Percentiles rank a stretch among this genome's conserved stretches.
Conservation (phyloP, 2,888 invertebrate species). For the Celastrina argiolus region DNA sequence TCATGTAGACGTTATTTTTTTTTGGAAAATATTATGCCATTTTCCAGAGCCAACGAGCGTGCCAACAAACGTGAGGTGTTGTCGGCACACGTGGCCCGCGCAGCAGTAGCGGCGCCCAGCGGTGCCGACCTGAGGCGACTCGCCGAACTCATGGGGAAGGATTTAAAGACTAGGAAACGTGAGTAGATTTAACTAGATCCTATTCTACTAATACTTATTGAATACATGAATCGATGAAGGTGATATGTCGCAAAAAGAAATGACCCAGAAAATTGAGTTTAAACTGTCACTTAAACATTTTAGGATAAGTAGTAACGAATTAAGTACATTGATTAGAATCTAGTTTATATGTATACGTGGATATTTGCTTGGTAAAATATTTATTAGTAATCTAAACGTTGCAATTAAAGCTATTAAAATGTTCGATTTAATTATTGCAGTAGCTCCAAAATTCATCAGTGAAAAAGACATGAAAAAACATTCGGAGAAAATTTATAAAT, state of each 20-base stretch:
- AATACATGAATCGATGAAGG: too few species aligned
- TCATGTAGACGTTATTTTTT: too few species aligned
- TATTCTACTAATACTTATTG: too few species aligned
- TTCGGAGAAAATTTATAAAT: conserved; percentile 78
- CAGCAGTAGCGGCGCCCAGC: conserved; percentile 47
- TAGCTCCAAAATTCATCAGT: conserved; percentile 63
- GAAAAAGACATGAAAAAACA: conserved; percentile 70
- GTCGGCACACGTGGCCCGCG: conserved; percentile 61
- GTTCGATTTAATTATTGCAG: conserved; percentile 39
- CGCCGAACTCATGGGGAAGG: conserved; percentile 53
- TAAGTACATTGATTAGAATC: too few species aligned
- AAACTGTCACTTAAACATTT: too few species aligned
- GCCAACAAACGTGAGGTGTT: conserved; percentile 54
- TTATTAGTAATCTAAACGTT: background rate
- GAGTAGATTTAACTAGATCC: conserved; percentile 11
- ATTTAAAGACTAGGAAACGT: conserved; percentile 52
- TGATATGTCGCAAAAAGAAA: too few species aligned
- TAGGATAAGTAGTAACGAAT: too few species aligned
- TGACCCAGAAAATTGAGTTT: too few species aligned
- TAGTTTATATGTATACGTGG: background rate
- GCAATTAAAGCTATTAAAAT: background rate
- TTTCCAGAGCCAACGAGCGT: conserved; percentile 57
- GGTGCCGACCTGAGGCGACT: conserved; percentile 48
- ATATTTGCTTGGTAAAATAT: too few species aligned
- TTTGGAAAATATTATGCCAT: background rate